Conservation (phyloP, 2,113 vertebrate species). For the Orycteropus afer region DNA sequence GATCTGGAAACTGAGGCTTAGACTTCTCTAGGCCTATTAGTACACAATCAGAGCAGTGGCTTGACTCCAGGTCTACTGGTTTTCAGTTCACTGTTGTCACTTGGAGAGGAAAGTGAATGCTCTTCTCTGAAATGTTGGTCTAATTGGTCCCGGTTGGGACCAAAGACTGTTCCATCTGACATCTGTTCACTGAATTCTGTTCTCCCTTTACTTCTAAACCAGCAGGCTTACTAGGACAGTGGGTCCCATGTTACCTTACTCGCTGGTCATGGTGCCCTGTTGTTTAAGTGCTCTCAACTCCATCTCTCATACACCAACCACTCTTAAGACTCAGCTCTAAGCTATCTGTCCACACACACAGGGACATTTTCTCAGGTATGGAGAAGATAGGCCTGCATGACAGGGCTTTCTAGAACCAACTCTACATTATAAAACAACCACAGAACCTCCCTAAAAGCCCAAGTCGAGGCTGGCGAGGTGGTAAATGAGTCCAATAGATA, state of each 20-base stretch:
- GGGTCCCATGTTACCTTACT: background rate
- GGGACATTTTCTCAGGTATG: background rate
- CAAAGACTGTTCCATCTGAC: constrained; percentile 2
- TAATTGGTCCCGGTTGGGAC: background rate
- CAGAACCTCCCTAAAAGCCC: background rate
- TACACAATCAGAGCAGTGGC: background rate
- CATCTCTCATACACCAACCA: background rate
- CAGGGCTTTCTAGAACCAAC: background rate
- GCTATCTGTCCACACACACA: background rate
- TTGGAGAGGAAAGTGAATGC: background rate
- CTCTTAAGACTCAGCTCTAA: background rate
- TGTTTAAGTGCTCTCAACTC: background rate
- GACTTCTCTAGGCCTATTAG: background rate
- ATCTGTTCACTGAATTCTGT: background rate
- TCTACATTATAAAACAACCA: background rate
- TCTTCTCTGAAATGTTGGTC: background rate
- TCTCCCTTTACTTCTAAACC: background rate
- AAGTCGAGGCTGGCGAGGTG: background rate
- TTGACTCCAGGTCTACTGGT: background rate
- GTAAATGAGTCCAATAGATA: background rate
- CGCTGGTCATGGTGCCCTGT: background rate
- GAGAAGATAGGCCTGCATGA: background rate
- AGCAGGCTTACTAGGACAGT: background rate
- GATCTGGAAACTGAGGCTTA: background rate
- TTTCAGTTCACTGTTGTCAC: too few species aligned